Conservation (phyloP, 2,797 vertebrate species). For the Schizopygopsis malacanthus region DNA sequence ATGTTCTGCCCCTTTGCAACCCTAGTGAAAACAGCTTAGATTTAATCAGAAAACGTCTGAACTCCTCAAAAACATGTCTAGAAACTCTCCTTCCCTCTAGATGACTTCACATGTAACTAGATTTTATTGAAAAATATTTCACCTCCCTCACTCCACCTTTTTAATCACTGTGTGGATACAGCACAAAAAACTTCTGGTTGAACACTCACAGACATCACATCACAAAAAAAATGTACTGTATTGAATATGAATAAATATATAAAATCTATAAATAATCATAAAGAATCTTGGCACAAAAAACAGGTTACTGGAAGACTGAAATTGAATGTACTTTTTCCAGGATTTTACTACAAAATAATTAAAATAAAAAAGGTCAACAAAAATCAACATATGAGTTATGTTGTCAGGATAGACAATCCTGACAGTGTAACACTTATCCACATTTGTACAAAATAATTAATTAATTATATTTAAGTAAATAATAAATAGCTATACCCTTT, state of each 20-base stretch:
- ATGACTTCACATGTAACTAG: slow-evolving; percentile 6
- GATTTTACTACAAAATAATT: background rate
- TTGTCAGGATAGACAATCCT: background rate
- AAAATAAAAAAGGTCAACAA: background rate
- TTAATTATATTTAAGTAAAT: background rate
- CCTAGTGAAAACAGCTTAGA: background rate
- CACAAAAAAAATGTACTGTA: background rate
- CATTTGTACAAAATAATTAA: background rate
- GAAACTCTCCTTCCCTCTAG: slow-evolving; percentile 9
- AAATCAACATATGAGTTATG: background rate
- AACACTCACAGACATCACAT: background rate
- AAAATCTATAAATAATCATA: background rate
- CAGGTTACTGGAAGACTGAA: background rate
- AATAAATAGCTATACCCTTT: background rate
- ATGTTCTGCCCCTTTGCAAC: background rate
- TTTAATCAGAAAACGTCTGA: background rate
- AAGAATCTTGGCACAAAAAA: background rate
- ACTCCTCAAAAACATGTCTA: background rate
- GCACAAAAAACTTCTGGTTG: background rate
- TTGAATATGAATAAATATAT: background rate
- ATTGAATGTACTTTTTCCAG: background rate
- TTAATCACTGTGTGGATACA: background rate
- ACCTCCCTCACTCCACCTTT: background rate
- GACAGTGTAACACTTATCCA: background rate
- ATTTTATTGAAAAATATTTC: background rate